Base-by-base conservation (phyloP, 2,113 vertebrate species). In the Misgurnus anguillicaudatus region DNA sequence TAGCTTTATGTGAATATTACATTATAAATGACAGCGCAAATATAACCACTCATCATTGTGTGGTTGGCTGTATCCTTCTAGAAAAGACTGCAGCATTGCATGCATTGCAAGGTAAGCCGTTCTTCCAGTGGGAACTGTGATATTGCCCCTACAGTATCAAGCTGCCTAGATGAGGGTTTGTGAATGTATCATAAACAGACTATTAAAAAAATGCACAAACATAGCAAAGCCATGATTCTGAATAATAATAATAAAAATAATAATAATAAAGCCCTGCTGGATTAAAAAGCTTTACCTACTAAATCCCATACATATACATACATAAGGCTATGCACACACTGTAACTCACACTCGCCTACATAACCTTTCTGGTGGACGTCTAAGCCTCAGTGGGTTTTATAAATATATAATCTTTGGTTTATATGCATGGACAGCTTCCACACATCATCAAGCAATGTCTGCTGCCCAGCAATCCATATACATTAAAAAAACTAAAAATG, bases 401-500 rank as follows among this genome's bases (percentile, higher is more conserved):
- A 75, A 77, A 83, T 86, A 83, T 79, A 81, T n/a, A n/a, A n/a
- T n/a, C n/a, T n/a, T n/a, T 31, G 53, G 82, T 90, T 89, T 84
- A 87, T 82, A 79, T 72, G 62, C 45, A 5, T 42, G 24, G 66
- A 82, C 74, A 80, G 17, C 75, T 24, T 60, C 78, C 61, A 70
- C 66, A 73, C 74, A 69, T 68, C 72, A 78, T 73, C 70, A 60
- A 78, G 48, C 85, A 14, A 84, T 65, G 64, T 9, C 11, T 41
- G 63, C 77, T 14, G 72, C 63, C 41, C 69, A 63, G 75, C 64
- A 77, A 77, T 78, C 63, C 51, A 41, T 71, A 71, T 53, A 82
- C 82, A 84, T 75, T 89, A 75, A 85, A 88, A 73, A 68, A n/a
- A 84, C 76, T 83, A 78, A 88, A 89, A 88, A 88, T 82, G 86